Base-by-base conservation (phyloP, 2,888 invertebrate species). In the Gnatocerus cornutus region DNA sequence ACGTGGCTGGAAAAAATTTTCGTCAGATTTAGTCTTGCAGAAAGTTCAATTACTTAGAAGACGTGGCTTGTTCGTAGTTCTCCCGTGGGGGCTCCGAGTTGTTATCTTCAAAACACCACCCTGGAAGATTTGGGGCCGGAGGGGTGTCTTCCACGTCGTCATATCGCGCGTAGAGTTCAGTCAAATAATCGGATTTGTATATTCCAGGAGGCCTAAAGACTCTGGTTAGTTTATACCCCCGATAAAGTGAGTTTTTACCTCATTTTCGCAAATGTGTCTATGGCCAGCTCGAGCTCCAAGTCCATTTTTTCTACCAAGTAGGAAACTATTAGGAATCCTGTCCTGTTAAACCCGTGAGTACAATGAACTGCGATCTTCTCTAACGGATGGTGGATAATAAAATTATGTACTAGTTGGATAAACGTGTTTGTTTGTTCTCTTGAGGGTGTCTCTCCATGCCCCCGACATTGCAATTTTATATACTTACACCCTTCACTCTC, bases 321-420 rank as follows among this genome's bases (percentile, higher is more conserved):
- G 0, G 97, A 93, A 21, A 93, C 91, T 56, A 99, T 93, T 4
- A 99, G 87, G 82, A 99, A 99, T 0, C 99, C 99, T 5, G 98
- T 98, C 76, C 99, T 88, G 84, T 99, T 99, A 84, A 99, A 99
- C 0, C 99, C 99, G 85, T 99, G 99, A 0, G 99, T 98, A 81
- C 98, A 98, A 83, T 98, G 98, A 5, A 98, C 92, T 5, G 91
- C 94, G 74, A 95, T 91, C 50, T 89, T 84, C 79, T 95, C 91
- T 67, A 93, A 83, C 0, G 98, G 97, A 79, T 94, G 89, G 72
- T 94, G 90, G 13, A 88, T 86, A 29, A 95, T 91, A 80, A 96
- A 98, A 72, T 89, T 89, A 61, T 90, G 89, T 65, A 96, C 96
- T 46, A 95, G 83, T 72, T 91, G 86, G 68, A 98, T 91, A 82